These are phyloP conservation scores for Dione juno DNA, from an alignment of 2,888 invertebrate species.

Conservation along the genomic window DNA sequence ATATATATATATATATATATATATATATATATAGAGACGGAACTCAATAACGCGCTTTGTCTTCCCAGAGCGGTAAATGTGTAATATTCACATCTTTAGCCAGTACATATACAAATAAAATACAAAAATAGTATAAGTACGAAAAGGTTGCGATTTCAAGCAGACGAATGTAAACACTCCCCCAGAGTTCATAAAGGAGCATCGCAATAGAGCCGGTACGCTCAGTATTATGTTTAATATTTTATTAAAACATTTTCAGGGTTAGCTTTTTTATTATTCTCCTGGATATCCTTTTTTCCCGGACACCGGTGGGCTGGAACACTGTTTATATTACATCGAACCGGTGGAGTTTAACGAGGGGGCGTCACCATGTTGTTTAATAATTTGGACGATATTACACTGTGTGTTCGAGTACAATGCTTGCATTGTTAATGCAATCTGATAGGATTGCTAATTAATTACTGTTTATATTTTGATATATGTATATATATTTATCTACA, in stretches of 20 bases:
- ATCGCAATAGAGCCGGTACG: conserved; percentile 38
- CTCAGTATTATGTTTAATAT: conserved; percentile 45
- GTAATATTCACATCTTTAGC: too few species aligned
- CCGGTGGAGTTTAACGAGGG: conserved; percentile 31
- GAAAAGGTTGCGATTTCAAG: background rate
- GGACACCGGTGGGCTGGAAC: conserved; percentile 28
- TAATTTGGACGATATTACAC: conserved; percentile 22
- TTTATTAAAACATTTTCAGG: conserved; percentile 56
- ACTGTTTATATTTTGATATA: background rate
- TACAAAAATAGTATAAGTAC: background rate
- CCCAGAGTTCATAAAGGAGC: conserved; percentile 46
- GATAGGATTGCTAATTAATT: conserved; percentile 16
- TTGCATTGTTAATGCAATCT: conserved; percentile 23
- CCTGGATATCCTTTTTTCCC: conserved; percentile 36
- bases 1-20: too few species aligned
- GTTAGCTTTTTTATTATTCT: conserved; percentile 50
- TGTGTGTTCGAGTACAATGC: conserved; percentile 14
- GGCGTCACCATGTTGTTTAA: conserved; percentile 29
- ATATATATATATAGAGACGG: too few species aligned
- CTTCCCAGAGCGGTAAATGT: too few species aligned
- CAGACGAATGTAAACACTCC: conserved; percentile 11
- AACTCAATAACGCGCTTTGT: too few species aligned
- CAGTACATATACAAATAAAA: too few species aligned
- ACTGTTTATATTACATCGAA: conserved; percentile 33
- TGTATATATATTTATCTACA: background rate